Evolutionary conservation across 1,140 invertebrate genomes (phyloP).

Genomic region (Lepidostoma basale): DNA sequence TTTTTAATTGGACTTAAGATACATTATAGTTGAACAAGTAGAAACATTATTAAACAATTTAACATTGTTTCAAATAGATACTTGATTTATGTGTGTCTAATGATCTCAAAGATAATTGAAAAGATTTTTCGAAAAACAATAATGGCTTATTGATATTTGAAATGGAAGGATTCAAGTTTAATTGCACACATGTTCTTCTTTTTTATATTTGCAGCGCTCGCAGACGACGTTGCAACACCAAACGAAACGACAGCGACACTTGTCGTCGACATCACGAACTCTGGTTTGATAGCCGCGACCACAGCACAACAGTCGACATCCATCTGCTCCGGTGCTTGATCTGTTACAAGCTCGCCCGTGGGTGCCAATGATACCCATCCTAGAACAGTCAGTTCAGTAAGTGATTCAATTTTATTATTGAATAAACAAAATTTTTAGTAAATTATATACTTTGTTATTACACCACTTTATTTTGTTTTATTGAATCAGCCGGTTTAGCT

Average conservation of each 20-base stretch:
- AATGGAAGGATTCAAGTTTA: constrained; percentile 55
- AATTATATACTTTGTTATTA: too few relatives aligned
- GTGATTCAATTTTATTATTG: too few relatives aligned
- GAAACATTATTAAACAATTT: background rate
- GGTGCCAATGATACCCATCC: constrained; percentile 83
- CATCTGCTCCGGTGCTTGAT: constrained; percentile 79
- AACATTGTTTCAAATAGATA: background rate
- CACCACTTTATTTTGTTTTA: too few relatives aligned
- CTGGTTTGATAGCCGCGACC: constrained; percentile 90
- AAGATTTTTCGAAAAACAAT: background rate
- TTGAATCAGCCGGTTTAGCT: too few relatives aligned
- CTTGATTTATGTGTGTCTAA: background rate
- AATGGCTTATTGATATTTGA: background rate
- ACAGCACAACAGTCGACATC: constrained; percentile 86
- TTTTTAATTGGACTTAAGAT: too few relatives aligned
- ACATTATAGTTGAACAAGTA: too few relatives aligned
- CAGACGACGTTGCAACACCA: constrained; percentile 94
- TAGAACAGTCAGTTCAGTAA: too few relatives aligned
- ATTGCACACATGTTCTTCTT: constrained; percentile 87
- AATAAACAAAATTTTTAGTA: too few relatives aligned
- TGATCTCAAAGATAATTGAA: background rate
- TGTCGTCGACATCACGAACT: constrained; percentile 83
- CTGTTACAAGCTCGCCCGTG: constrained; percentile 82
- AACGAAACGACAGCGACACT: constrained; percentile 91
- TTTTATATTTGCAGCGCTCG: constrained; percentile 78